Evolutionary conservation across 2,888 invertebrate species (phyloP).

Genomic region (Meghimatium bilineatum): DNA sequence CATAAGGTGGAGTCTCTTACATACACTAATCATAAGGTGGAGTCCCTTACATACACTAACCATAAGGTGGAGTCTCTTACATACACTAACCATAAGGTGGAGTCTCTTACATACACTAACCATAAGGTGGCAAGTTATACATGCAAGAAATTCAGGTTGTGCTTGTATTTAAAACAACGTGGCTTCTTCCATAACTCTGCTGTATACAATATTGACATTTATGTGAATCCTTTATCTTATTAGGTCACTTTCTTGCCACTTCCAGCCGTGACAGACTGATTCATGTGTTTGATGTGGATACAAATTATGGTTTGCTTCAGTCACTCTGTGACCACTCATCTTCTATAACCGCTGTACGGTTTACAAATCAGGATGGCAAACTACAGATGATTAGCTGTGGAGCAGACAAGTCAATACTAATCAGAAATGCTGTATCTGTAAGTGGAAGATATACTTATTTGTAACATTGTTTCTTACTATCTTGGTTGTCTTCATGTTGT

Average conservation of each 20-base stretch:
- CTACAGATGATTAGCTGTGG: slow-evolving; percentile 96
- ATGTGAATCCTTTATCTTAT: background rate
- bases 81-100: too few species aligned
- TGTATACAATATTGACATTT: background rate
- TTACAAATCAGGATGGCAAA: slow-evolving; percentile 77
- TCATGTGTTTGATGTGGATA: slow-evolving; percentile 92
- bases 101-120: too few species aligned
- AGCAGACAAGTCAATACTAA: slow-evolving; percentile 96
- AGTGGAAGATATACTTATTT: slow-evolving; percentile 33
- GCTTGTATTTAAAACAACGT: too few species aligned
- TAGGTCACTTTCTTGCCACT: slow-evolving; percentile 85
- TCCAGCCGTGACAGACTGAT: slow-evolving; percentile 95
- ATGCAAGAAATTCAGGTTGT: too few species aligned
- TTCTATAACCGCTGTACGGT: slow-evolving; percentile 93
- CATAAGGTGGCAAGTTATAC: too few species aligned
- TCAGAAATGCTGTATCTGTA: slow-evolving; percentile 80
- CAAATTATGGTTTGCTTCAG: slow-evolving; percentile 84
- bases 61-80: too few species aligned
- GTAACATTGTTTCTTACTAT: background rate
- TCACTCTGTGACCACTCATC: slow-evolving; percentile 97
- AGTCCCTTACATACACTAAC: too few species aligned
- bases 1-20: too few species aligned
- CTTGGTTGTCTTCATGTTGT: background rate
- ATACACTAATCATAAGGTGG: too few species aligned
- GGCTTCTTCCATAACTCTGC: too few species aligned